Percentiles rank a stretch among this genome's conserved stretches.
Evolutionary conservation across 2,797 vertebrate genomes (phyloP).

Genomic region (Poliocrania exsul): DNA sequence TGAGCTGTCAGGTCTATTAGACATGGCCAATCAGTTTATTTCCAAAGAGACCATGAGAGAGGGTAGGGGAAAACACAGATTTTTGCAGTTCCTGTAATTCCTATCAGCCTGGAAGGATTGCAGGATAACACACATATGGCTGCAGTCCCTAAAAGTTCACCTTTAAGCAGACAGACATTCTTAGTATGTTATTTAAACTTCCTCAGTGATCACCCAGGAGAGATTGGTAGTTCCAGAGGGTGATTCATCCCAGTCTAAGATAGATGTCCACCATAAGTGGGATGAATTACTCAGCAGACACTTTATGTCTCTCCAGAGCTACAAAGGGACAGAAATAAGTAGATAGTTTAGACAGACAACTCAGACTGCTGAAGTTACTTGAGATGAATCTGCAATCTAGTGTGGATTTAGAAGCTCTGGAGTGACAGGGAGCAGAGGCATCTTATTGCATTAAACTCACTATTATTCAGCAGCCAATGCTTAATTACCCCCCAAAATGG

Average conservation of each 20-base stretch:
- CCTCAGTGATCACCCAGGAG: background rate
- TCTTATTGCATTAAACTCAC: background rate
- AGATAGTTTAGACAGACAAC: background rate
- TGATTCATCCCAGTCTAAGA: background rate
- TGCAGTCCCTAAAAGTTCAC: background rate
- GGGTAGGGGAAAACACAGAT: background rate
- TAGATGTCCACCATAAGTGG: background rate
- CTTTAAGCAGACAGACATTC: background rate
- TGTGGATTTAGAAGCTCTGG: background rate
- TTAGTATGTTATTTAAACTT: background rate
- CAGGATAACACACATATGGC: background rate
- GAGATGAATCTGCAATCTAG: background rate
- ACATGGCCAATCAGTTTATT: background rate
- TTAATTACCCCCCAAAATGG: background rate
- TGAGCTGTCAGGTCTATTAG: background rate
- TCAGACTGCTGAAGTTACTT: background rate
- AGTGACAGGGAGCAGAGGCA: background rate
- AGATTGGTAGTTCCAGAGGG: background rate
- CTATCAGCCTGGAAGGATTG: background rate
- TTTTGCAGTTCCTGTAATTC: background rate
- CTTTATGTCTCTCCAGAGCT: background rate
- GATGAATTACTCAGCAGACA: background rate
- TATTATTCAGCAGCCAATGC: background rate
- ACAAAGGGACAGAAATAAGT: background rate
- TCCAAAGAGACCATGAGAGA: background rate